These are phyloP conservation scores for Halcyon senegalensis DNA, from an alignment of 2,113 vertebrate species.

Conservation along the genomic window DNA sequence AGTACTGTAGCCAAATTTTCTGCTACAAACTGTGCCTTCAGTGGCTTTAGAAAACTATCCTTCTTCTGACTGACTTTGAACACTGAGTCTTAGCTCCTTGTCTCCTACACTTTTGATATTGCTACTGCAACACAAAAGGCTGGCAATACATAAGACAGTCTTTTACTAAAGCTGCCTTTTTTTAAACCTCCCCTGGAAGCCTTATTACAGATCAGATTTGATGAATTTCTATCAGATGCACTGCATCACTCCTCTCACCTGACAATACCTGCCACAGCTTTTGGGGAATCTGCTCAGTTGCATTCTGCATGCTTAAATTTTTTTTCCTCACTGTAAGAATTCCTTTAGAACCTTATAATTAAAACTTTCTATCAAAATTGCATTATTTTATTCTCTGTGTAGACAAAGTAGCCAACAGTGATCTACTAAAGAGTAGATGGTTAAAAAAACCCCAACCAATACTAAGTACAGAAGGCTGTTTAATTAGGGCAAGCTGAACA, in stretches of 20 bases:
- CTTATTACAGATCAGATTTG: neutral
- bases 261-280: slow-evolving; percentile 13
- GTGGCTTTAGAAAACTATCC: neutral
- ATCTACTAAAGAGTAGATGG: neutral
- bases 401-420: neutral
- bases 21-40: neutral
- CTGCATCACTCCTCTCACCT: neutral
- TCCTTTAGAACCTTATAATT: neutral
- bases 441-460: neutral
- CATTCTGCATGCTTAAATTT: neutral
- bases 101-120: neutral
- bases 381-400: neutral
- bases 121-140: neutral
- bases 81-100: neutral
- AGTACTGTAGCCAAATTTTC: neutral
- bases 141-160: neutral
- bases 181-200: neutral
- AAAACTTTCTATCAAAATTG: slow-evolving; percentile 15
- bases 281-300: neutral
- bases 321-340: neutral
- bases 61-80: neutral
- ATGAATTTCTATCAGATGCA: neutral
- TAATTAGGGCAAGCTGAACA: neutral
- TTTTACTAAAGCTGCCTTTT: neutral
- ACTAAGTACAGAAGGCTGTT: neutral